Conservation (phyloP, 2,888 invertebrate genomes). For the Plagodis pulveraria region DNA sequence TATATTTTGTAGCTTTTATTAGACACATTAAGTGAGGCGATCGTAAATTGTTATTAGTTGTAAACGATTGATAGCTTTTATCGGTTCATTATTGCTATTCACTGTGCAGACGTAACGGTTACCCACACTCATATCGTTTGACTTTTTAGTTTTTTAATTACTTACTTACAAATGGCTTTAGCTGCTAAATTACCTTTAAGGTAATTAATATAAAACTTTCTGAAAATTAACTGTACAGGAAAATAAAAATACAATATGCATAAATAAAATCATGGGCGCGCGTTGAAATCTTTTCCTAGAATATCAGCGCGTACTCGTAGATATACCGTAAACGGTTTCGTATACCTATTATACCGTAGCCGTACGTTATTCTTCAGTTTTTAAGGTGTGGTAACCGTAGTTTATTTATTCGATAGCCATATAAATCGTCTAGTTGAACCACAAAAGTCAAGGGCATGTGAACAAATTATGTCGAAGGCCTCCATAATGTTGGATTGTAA, state of each 20-base stretch:
- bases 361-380: no score
- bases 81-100: slow-evolving; percentile 8
- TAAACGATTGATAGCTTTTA: slow-evolving; percentile 9
- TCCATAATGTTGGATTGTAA: no score
- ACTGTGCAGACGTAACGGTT: slow-evolving; percentile 2
- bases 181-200: background rate
- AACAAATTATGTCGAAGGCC: no score
- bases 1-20: slow-evolving; percentile 2
- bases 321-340: background rate
- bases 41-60: slow-evolving; percentile 10
- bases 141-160: slow-evolving; percentile 5
- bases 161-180: background rate
- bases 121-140: no score
- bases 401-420: no score
- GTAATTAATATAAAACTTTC: background rate
- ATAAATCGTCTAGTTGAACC: no score
- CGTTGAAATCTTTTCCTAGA: slow-evolving; percentile 10
- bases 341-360: background rate
- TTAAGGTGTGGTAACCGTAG: no score
- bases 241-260: no score
- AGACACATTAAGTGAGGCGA: slow-evolving; percentile 7
- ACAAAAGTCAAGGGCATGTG: no score
- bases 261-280: no score
- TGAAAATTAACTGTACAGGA: no score
- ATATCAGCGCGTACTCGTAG: background rate